Base-by-base conservation (phyloP, 2,113 vertebrate species). In the Rissa tridactyla region DNA sequence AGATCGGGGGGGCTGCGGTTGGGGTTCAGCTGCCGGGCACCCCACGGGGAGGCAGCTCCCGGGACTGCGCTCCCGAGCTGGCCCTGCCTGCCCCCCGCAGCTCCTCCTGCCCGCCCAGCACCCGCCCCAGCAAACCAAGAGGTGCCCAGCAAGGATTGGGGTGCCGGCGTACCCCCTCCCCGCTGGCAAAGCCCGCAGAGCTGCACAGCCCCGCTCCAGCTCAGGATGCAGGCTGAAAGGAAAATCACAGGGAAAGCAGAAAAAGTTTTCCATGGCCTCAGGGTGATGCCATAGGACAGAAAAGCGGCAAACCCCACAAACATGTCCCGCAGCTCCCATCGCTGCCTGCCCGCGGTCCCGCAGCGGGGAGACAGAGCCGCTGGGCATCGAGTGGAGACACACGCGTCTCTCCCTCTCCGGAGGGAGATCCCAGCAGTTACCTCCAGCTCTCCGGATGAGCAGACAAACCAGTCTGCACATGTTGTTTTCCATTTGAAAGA, bases 401-500 rank as follows among this genome's bases (percentile, higher is more conserved):
- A 36, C 1, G 2, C 23, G 2, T 32, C n/a, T 26, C 42, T 75
- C 60, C 46, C n/a, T 65, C 64, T 77, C 29, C 1, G 2, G 13
- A 51, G 51, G 49, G 42, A 92, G 55, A 90, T n/a, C 52, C 78
- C 87, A 79, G 58, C 71, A 86, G 49, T 18, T 36, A 90, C 79
- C 57, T 94, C 82, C 69, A 78, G 62, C 82, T 84, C 84, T 82
- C 70, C 3, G 1, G 54, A 82, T 51, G 57, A 88, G 77, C 84
- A 61, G 64, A 81, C 10, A 69, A 90, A 86, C 66, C 54, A 70
- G 52, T 19, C 93, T 72, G 36, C 71, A 44, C n/a, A 44, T 46
- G 11, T 3, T 57, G 36, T 54, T 95, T 92, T 82, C 89, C 88
- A 86, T 83, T 92, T 55, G 72, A 92, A 90, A 80, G 73, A 44